These are phyloP conservation scores for Eupithecia centaureata DNA, from an alignment of 2,888 invertebrate species.

Conservation along the genomic window DNA sequence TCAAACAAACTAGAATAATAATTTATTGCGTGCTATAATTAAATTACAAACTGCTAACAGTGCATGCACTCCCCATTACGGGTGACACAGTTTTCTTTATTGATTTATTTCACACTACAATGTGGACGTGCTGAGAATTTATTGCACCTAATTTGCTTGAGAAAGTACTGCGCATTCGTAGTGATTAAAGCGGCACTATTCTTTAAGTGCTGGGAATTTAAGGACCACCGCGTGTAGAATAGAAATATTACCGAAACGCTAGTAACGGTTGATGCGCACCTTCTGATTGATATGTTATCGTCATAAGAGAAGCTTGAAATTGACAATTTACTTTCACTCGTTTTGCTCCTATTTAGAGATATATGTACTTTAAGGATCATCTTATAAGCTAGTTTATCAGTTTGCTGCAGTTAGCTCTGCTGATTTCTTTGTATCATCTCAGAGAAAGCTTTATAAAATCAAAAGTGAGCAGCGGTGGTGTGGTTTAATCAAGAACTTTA, in stretches of 20 bases:
- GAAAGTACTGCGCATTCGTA: slow-evolving; percentile 40
- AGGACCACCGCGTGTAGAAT: slow-evolving; percentile 41
- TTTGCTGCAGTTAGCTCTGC: neutral
- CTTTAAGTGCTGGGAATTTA: slow-evolving; percentile 38
- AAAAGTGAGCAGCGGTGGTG: neutral
- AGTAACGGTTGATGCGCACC: slow-evolving; percentile 32
- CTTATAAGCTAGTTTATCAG: too few species aligned
- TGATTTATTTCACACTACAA: slow-evolving; percentile 65
- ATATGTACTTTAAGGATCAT: neutral
- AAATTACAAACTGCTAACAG: slow-evolving; percentile 62
- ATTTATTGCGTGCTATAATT: slow-evolving; percentile 69
- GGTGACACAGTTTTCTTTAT: slow-evolving; percentile 66
- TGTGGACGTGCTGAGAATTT: slow-evolving; percentile 50
- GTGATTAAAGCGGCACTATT: slow-evolving; percentile 41
- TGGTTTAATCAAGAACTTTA: neutral
- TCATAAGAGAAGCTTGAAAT: slow-evolving; percentile 8
- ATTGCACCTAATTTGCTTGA: slow-evolving; percentile 48
- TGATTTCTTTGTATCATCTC: neutral
- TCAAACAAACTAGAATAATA: slow-evolving; percentile 59
- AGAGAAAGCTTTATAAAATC: neutral
- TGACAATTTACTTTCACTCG: neutral
- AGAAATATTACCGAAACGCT: slow-evolving; percentile 42
- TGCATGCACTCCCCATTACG: slow-evolving; percentile 56
- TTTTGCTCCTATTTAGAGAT: neutral
- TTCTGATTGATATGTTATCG: slow-evolving; percentile 16